A percentile compares a stretch with the other conserved stretches of the same genome.
Evolutionary conservation across 2,888 invertebrate species (phyloP).

Genomic region (Cosmia trapezina): DNA sequence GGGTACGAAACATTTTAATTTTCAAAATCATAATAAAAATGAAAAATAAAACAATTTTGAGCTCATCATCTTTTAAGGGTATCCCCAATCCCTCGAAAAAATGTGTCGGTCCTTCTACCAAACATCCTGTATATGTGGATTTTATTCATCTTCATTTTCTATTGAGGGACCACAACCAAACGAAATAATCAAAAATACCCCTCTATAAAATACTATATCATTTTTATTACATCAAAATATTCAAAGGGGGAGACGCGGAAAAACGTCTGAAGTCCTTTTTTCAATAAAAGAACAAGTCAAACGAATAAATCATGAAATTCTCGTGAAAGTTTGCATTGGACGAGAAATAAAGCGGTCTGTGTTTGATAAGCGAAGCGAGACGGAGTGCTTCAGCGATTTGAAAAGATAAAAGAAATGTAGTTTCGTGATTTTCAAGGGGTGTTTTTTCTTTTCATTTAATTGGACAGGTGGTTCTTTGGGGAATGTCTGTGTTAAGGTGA

Average conservation of each 20-base stretch:
- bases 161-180: background rate
- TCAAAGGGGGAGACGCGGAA: constrained; percentile 50
- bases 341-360: constrained; percentile 50
- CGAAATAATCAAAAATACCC: constrained; percentile 20
- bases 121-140: background rate
- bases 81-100: no score
- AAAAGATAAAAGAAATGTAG: constrained; percentile 58
- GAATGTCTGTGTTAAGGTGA: background rate
- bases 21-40: no score
- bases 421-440: constrained; percentile 26
- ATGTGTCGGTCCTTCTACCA: no score
- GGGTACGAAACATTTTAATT: no score
- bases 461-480: constrained; percentile 41
- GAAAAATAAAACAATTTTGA: no score
- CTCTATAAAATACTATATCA: constrained; percentile 3
- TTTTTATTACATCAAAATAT: constrained; percentile 48
- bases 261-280: constrained; percentile 57
- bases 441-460: constrained; percentile 47
- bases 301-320: constrained; percentile 70
- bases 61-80: no score
- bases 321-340: constrained; percentile 64
- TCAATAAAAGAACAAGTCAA: constrained; percentile 66
- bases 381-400: constrained; percentile 53
- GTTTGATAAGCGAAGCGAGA: constrained; percentile 54
- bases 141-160: background rate